Conservation (phyloP, 2,113 vertebrate genomes). For the Notechis scutatus region DNA sequence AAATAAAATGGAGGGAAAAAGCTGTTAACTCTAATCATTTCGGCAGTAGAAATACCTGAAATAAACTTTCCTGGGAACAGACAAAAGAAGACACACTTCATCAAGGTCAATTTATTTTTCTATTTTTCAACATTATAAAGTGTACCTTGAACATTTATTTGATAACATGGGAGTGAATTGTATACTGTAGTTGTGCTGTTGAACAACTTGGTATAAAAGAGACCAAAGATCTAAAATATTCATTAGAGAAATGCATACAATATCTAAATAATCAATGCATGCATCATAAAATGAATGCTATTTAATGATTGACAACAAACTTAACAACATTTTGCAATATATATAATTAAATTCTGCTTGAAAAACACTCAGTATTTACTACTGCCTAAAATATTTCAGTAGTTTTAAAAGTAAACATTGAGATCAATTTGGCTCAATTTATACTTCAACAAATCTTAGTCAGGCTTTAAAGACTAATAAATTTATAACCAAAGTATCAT, state of each 20-base stretch:
- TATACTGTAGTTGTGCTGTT: slow-evolving; percentile 29
- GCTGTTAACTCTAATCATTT: slow-evolving; percentile 84
- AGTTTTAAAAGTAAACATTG: neutral
- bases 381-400: neutral
- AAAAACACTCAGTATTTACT: neutral
- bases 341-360: neutral
- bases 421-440: neutral
- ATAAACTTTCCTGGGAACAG: slow-evolving; percentile 82
- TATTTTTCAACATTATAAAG: slow-evolving; percentile 81
- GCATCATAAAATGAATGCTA: slow-evolving; percentile 21
- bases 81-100: slow-evolving; percentile 84
- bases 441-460: neutral
- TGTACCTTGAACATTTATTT: slow-evolving; percentile 74
- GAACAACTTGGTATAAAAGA: slow-evolving; percentile 47
- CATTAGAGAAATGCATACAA: slow-evolving; percentile 49
- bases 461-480: neutral
- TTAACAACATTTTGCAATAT: neutral
- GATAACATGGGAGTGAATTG: slow-evolving; percentile 57
- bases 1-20: slow-evolving; percentile 78
- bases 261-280: slow-evolving; percentile 8
- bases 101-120: slow-evolving; percentile 85
- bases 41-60: slow-evolving; percentile 77
- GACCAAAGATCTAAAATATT: slow-evolving; percentile 10
- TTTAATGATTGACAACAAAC: slow-evolving; percentile 17
- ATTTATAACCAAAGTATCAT: neutral